Base-by-base conservation (phyloP, 2,888 invertebrate species). In the Auanema freiburgensis region DNA sequence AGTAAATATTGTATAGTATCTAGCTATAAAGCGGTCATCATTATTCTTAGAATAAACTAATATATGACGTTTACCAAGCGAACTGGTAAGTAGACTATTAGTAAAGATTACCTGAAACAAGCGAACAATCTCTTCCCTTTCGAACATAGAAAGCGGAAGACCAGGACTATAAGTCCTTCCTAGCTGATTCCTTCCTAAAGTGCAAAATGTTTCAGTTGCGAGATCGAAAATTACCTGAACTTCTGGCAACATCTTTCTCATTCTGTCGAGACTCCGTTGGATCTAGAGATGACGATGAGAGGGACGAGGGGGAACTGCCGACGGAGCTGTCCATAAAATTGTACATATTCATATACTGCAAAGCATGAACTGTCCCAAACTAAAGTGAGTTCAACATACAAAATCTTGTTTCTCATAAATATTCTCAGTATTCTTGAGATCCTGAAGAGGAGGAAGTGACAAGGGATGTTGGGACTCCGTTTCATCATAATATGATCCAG, bases 121-220 rank as follows among this genome's bases (percentile, higher is more conserved):
- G 18, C 72, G 67, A 18, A 82, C 80, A 56, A 82, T 82, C 40
- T 79, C 72, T 55, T 82, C 77, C 8, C 82, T 65, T 60, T 82
- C 82, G 65, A 63, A 67, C 78, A 82, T 78, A 25, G 78, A 79
- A 54, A 82, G 66, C 21, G 82, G 82, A 55, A 82, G 63, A 14
- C 82, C 82, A 0, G 82, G 82, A 11, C 73, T 75, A 63, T 81
- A 82, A 14, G 76, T 78, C 53, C 82, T 65, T 11, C 82, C 82
- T 18, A 82, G 75, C 60, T 82, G 82, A 67, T 82, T 82, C 18
- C 79, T 69, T 24, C 82, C 82, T 75, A 63, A 53, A 71, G 59
- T 21, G 21, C 4, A 46, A 18, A 3, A 57, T 57, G 50, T 62
- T 62, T 56, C 50, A 51, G 51, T 51, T 62, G 50, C 5, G 1